These are phyloP conservation scores for Chalcosyrphus nemorum DNA, from an alignment of 2,888 invertebrate species.

Conservation along the genomic window DNA sequence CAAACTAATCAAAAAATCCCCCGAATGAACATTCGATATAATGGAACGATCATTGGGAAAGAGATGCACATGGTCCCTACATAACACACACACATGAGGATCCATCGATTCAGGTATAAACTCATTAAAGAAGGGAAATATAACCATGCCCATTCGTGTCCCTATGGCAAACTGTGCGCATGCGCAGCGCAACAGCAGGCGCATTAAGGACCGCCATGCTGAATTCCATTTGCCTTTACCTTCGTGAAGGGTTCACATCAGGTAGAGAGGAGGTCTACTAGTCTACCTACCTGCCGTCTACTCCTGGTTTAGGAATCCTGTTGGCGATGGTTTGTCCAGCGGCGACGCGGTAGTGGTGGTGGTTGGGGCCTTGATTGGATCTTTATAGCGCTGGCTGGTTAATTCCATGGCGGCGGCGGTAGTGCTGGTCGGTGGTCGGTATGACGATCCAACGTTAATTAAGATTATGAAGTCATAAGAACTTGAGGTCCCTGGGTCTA, in stretches of 20 bases:
- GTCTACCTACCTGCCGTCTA: too few species aligned
- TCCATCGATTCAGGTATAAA: constrained; percentile 58
- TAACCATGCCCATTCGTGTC: constrained; percentile 71
- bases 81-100: constrained; percentile 27
- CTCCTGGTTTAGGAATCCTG: constrained; percentile 44
- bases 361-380: constrained; percentile 71
- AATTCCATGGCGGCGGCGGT: constrained; percentile 63
- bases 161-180: constrained; percentile 38
- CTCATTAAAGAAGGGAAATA: constrained; percentile 73
- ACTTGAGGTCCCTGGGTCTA: constrained; percentile 49
- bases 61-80: constrained; percentile 53
- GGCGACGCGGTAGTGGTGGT: too few species aligned
- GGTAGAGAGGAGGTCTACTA: not conserved
- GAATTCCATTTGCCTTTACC: constrained; percentile 55
- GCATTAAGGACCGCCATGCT: constrained; percentile 71
- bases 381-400: constrained; percentile 69
- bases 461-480: constrained; percentile 82
- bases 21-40: constrained; percentile 65
- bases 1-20: constrained; percentile 73
- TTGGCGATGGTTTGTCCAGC: constrained; percentile 37
- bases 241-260: constrained; percentile 40
- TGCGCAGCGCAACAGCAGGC: constrained; percentile 48
- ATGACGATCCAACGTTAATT: constrained; percentile 78
- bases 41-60: constrained; percentile 66
- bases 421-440: constrained; percentile 26